Evolutionary conservation across 1,140 invertebrate species (phyloP), one percentile per base, ranked within the genome.

Genomic region (Cryptotermes secundus): DNA sequence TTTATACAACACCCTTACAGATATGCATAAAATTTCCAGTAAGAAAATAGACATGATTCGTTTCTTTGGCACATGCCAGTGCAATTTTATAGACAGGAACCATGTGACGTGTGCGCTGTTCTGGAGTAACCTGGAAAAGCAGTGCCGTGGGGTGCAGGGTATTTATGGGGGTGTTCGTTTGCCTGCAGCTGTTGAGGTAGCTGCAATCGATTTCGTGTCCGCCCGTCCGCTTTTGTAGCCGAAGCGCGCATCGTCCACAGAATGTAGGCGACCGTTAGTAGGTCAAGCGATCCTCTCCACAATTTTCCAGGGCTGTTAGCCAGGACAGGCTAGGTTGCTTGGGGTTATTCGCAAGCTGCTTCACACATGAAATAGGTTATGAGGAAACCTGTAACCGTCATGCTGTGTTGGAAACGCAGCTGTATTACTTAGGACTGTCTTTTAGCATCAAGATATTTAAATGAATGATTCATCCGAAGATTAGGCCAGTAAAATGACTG

Each of bases 191-290:
- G 59, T 72, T 72, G 26, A n/a, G 59, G n/a, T n/a, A 3, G 26
- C 59, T 0, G 26, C 59, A 72, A 72, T 72, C 59, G 59, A 72
- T 72, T 72, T 31, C 9, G 59, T 72, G 59, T n/a, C 53, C 53
- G 6, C 53, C 53, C 53, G 4, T 16, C 26, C 59, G 45, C 45
- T 49, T 49, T 49, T 49, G 45, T 19, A 49, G 45, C 45, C 12
- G 45, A 49, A 49, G n/a, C 26, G 59, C 59, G 59, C 59, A 72
- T 72, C 26, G 26, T 12, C 59, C 59, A 9, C 59, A 7, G 59
- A 72, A n/a, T 72, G 59, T 72, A n/a, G 59, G 59, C 59, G 59
- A 7, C 59, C 59, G 59, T 72, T 72, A n/a, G 59, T 72, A 72
- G 59, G 59, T 72, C 59, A 72, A 72, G 59, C n/a, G 6, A 31